Conservation (phyloP, 2,888 invertebrate species). For the Andrena praecox region DNA sequence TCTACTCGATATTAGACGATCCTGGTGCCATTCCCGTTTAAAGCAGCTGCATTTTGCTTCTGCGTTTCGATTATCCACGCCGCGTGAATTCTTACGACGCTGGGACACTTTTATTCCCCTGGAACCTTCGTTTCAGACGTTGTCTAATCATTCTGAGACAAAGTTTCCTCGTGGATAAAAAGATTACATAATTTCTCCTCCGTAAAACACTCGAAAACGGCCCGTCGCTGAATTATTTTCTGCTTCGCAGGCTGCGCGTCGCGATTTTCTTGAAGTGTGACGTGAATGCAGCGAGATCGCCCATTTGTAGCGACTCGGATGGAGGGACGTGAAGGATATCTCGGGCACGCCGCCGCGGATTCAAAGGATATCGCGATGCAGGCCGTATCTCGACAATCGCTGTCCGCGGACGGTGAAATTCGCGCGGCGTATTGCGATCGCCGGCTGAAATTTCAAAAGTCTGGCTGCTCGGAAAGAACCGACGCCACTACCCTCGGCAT, state of each 20-base stretch:
- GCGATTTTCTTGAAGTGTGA: neutral
- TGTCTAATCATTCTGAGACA: neutral
- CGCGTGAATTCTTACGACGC: slow-evolving; percentile 13
- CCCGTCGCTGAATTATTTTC: neutral
- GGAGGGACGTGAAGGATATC: slow-evolving; percentile 10
- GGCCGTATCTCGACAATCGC: slow-evolving; percentile 21
- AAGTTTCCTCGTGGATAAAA: neutral
- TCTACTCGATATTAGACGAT: slow-evolving; percentile 39
- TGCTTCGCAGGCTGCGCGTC: neutral
- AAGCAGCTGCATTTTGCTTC: slow-evolving; percentile 5
- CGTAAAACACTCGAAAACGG: neutral
- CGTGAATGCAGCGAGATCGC: neutral
- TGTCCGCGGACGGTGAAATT: slow-evolving; percentile 36
- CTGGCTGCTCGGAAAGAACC: slow-evolving; percentile 23
- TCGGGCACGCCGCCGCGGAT: slow-evolving; percentile 14
- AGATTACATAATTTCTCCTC: neutral
- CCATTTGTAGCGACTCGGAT: neutral
- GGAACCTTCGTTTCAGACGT: neutral
- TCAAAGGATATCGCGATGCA: slow-evolving; percentile 31
- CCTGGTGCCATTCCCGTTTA: slow-evolving; percentile 8
- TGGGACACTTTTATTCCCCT: neutral
- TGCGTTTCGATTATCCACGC: slow-evolving; percentile 19
- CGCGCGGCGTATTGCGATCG: slow-evolving; percentile 36
- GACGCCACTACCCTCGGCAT: slow-evolving; percentile 30
- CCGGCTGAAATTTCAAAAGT: slow-evolving; percentile 45